A percentile compares a stretch with the other conserved stretches of the same genome.
Conservation (phyloP, 2,888 invertebrate genomes). For the Ichneumon xanthorius region DNA sequence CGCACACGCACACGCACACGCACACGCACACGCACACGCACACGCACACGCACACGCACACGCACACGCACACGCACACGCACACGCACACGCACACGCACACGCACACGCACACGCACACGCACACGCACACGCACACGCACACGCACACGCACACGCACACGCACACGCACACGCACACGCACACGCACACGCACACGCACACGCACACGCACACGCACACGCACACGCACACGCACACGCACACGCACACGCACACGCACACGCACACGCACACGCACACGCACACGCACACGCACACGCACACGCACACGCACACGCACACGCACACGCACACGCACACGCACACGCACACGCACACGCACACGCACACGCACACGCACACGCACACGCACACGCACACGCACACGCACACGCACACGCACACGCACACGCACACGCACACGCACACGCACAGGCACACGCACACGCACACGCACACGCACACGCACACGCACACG, state of each 20-base stretch:
- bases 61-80: no score
- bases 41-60: no score
- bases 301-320: not conserved
- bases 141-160: not conserved
- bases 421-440: not conserved
- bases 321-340: not conserved
- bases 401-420: not conserved
- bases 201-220: conserved; percentile 3
- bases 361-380: not conserved
- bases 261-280: not conserved
- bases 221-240: not conserved
- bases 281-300: not conserved
- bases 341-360: not conserved
- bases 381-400: conserved; percentile 3
- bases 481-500: not conserved
- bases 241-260: not conserved
- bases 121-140: not conserved
- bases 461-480: not conserved
- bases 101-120: not conserved
- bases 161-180: not conserved
- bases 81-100: not conserved
- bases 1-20: no score
- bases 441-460: not conserved
- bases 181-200: not conserved
- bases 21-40: no score